Percentiles rank a stretch among this genome's conserved stretches.
phyloP scores from a whole-genome alignment of 2,113 vertebrate genomes.

The Eptatretus burgeri region DNA sequence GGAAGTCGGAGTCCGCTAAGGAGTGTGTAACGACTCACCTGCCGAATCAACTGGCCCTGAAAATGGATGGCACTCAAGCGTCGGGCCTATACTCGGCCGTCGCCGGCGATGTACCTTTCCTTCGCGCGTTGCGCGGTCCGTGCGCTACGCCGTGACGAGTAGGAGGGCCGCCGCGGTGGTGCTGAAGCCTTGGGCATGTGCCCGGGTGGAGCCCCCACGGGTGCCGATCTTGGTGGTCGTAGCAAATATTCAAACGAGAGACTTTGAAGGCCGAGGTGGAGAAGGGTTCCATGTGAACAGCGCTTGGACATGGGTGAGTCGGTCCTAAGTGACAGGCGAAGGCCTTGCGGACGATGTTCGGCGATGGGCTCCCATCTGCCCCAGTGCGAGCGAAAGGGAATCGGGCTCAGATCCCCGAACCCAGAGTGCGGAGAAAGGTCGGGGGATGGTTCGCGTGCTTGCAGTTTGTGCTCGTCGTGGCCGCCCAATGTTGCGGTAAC shows the following conservation, averaged over 20 bases:
- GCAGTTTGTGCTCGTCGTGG: too few relatives aligned
- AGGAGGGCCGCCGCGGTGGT: not conserved
- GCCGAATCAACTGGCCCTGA: conserved; percentile 2
- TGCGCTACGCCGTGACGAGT: not conserved
- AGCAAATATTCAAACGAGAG: too few relatives aligned
- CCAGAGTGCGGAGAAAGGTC: too few relatives aligned
- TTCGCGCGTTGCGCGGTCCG: not conserved
- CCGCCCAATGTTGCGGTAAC: not conserved
- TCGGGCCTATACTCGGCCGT: not conserved
- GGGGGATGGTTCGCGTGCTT: too few relatives aligned
- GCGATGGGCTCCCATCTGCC: too few relatives aligned
- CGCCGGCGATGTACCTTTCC: conserved; percentile 6
- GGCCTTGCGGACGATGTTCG: too few relatives aligned
- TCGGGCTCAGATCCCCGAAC: too few relatives aligned
- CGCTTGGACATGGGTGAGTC: conserved; percentile 12
- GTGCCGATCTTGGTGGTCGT: conserved; percentile 9
- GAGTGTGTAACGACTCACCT: not conserved
- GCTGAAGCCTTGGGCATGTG: conserved; percentile 9
- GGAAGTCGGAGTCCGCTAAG: not conserved
- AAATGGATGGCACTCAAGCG: not conserved
- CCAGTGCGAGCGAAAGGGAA: too few relatives aligned
- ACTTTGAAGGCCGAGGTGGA: conserved; percentile 1
- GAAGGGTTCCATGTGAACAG: conserved; percentile 10
- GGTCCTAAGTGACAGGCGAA: conserved; percentile 9
- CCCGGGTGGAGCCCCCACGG: conserved; percentile 10